These are phyloP conservation scores for Ectemnius continuus DNA, from an alignment of 2,888 invertebrate species.

Conservation along the genomic window DNA sequence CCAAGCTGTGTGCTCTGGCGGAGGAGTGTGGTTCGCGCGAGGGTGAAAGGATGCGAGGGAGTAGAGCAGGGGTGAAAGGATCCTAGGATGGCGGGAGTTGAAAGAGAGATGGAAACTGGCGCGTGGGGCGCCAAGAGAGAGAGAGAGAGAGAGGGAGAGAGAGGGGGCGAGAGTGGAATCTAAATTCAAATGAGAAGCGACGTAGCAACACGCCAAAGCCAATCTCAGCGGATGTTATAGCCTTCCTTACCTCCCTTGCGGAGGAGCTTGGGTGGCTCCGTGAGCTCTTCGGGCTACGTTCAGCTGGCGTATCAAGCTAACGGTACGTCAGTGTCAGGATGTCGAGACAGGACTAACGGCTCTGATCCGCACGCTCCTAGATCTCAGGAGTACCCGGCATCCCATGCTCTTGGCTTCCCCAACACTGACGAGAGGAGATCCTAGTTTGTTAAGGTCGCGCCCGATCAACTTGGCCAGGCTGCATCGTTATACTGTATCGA, in stretches of 20 bases:
- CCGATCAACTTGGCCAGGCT: conserved; percentile 36
- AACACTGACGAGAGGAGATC: conserved; percentile 36
- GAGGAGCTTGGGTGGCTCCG: conserved; percentile 23
- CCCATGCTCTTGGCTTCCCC: neutral
- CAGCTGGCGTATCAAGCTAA: conserved; percentile 54
- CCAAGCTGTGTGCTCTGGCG: too few species aligned
- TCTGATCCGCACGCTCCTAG: conserved; percentile 46
- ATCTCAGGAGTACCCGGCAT: conserved; percentile 35
- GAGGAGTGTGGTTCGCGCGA: neutral
- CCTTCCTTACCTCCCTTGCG: conserved; percentile 51
- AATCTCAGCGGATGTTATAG: conserved; percentile 70
- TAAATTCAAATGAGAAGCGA: conserved; percentile 75
- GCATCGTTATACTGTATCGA: conserved; percentile 34
- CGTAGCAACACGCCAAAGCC: conserved; percentile 66
- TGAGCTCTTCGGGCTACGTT: conserved; percentile 30
- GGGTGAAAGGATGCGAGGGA: neutral
- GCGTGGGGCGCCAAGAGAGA: neutral
- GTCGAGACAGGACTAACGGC: conserved; percentile 49
- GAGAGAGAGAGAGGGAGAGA: conserved; percentile 12
- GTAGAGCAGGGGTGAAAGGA: conserved; percentile 2
- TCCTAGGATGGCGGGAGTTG: too few species aligned
- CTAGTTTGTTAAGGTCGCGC: conserved; percentile 43
- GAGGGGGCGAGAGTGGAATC: conserved; percentile 64
- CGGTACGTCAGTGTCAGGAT: conserved; percentile 64
- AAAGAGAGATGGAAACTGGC: neutral